Evolutionary conservation across 2,113 vertebrate genomes (phyloP).

Genomic region (Phoenicopterus ruber): DNA sequence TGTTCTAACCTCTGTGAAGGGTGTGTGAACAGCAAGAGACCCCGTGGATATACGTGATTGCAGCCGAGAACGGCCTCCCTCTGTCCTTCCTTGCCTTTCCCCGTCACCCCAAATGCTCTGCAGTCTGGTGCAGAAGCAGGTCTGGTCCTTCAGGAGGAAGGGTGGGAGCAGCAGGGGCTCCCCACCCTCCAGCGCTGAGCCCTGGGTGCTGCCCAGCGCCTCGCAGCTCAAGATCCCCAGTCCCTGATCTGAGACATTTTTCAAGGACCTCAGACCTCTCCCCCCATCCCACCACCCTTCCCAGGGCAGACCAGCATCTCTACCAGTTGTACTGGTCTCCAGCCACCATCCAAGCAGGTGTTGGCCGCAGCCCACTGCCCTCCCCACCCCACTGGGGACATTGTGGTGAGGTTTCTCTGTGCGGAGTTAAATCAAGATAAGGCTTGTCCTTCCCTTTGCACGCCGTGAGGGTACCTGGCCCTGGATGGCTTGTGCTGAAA

Average conservation of each 20-base stretch:
- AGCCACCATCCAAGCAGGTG: fast-evolving
- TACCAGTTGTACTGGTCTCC: neutral
- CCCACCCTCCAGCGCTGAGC: too few species aligned
- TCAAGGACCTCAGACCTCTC: neutral
- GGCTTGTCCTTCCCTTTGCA: neutral
- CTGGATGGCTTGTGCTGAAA: neutral
- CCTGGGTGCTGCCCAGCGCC: neutral
- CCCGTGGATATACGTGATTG: neutral
- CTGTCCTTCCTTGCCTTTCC: neutral
- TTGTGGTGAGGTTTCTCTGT: neutral
- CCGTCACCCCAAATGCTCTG: neutral
- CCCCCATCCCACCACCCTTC: fast-evolving
- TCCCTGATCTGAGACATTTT: neutral
- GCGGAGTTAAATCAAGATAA: neutral
- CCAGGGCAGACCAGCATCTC: neutral
- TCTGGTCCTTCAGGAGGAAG: neutral
- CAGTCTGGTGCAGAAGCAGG: neutral
- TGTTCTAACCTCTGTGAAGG: neutral
- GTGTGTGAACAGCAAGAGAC: neutral
- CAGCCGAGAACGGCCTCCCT: neutral
- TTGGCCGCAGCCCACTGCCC: neutral
- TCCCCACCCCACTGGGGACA: neutral
- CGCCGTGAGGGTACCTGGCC: neutral
- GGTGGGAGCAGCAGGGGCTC: neutral
- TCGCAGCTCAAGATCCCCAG: neutral